Base-by-base conservation (phyloP, 2,797 vertebrate species). In the Natrix natrix region DNA sequence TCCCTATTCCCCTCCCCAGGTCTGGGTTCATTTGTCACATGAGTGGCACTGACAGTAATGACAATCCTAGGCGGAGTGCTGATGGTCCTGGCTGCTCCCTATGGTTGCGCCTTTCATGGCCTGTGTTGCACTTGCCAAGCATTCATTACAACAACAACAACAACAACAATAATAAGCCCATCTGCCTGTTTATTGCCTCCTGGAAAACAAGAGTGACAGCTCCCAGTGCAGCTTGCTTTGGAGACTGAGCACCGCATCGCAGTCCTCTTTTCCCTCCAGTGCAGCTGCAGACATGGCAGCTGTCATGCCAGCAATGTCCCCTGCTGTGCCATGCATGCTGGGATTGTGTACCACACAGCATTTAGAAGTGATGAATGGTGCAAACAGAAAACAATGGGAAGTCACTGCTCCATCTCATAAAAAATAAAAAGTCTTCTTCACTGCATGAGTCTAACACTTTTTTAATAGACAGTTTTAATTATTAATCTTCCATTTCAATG, bases 21-120 rank as follows among this genome's bases (percentile, higher is more conserved):
- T 89, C 57, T 66, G 90, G 90, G 87, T 89, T 93, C 87, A 91
- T 93, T 93, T 86, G 90, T 17, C 87, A 89, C 59, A n/a, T 66
- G 87, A 93, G 7, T 93, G 87, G 59, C 93, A 91, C 5, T 66
- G 69, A 87, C 87, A 93, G 89, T 91, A 89, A 91, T 69, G 20
- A 56, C 56, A 16, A 66, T 69, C 74, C 93, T 52, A 66, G 69
- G 91, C 87, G 63, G 90, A 89, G 83, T 88, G 83, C 93, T 52
- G 66, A 32, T 91, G 57, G 87, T 93, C 90, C 59, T 91, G 48
- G 32, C 87, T 17, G n/a, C 52, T 91, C 52, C 59, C 87, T 48
- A 26, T 17, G 87, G 90, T 66, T 78, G 48, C 32, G 17, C 57
- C 20, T 91, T 83, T 56, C 32, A 8, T 91, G 69, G 69, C 69